These are phyloP conservation scores for Oophaga pumilio DNA, from an alignment of 2,113 vertebrate species.

Conservation along the genomic window DNA sequence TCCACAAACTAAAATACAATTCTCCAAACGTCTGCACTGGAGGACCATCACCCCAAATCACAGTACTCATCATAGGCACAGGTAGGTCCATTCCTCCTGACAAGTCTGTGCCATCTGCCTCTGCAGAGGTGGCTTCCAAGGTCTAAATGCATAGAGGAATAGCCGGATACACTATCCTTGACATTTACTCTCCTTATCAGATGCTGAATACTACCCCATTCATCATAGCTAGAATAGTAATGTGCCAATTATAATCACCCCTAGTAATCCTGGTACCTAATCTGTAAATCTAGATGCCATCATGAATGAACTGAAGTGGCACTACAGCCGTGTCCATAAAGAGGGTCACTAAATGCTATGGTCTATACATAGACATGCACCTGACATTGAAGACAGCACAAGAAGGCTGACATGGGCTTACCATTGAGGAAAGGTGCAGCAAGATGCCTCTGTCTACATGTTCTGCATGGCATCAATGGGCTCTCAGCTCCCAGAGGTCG, in stretches of 20 bases:
- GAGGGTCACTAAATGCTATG: background rate
- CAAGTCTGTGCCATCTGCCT: background rate
- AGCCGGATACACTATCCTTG: background rate
- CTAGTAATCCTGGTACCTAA: background rate
- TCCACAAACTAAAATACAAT: background rate
- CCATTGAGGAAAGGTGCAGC: background rate
- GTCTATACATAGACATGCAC: slow-evolving; percentile 1
- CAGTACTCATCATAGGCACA: background rate
- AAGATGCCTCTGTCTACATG: background rate
- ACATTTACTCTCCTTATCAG: background rate
- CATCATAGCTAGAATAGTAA: background rate
- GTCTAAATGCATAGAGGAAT: background rate
- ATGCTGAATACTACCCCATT: background rate
- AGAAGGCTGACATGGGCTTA: slow-evolving; percentile 1
- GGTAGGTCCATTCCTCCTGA: background rate
- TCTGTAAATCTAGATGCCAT: background rate
- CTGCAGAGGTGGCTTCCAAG: slow-evolving; percentile 24
- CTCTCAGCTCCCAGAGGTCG: slow-evolving; percentile 33
- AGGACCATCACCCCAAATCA: background rate
- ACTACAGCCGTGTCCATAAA: background rate
- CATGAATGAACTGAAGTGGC: background rate
- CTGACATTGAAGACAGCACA: slow-evolving; percentile 14
- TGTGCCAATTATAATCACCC: background rate
- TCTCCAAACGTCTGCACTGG: background rate
- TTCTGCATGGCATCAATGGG: slow-evolving; percentile 1